A percentile compares a stretch with the other conserved stretches of the same genome.
These are phyloP conservation scores for Aphelinus certus DNA, from an alignment of 1,140 invertebrate species.

Conservation along the genomic window DNA sequence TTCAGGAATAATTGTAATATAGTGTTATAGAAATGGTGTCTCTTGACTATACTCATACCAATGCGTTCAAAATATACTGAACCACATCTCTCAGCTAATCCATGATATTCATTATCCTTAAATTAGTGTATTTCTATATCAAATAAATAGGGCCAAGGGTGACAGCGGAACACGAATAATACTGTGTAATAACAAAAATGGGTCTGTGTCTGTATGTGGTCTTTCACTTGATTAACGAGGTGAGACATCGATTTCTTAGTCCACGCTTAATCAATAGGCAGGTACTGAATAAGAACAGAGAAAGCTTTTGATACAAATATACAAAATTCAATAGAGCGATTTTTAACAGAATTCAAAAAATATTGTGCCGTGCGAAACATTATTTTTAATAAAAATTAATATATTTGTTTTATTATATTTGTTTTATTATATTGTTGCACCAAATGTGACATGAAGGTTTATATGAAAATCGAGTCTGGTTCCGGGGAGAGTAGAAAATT, in stretches of 20 bases:
- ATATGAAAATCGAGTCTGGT: conserved; percentile 2
- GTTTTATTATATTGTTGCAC: conserved; percentile 25
- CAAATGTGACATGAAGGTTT: conserved; percentile 39
- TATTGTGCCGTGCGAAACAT: too few relatives aligned
- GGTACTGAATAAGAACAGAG: conserved; percentile 12
- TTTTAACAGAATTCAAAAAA: too few relatives aligned
- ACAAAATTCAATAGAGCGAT: too few relatives aligned
- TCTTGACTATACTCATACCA: too few relatives aligned
- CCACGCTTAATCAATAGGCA: not conserved
- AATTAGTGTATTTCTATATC: conserved; percentile 8
- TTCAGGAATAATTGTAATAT: too few relatives aligned
- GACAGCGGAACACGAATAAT: not conserved
- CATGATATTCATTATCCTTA: not conserved
- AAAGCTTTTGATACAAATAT: too few relatives aligned
- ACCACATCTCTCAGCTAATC: too few relatives aligned
- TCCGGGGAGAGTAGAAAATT: conserved; percentile 19
- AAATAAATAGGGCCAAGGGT: conserved; percentile 1
- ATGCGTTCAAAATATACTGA: too few relatives aligned
- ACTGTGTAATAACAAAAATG: conserved; percentile 9
- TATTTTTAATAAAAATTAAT: too few relatives aligned
- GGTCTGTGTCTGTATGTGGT: not conserved
- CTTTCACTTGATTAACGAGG: conserved; percentile 17
- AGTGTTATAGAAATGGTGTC: too few relatives aligned
- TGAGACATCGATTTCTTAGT: conserved; percentile 13
- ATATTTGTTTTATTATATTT: too few relatives aligned